Percentiles rank a stretch among this genome's conserved stretches.
Evolutionary conservation across 2,113 vertebrate species (phyloP).

Genomic region (Arenaria interpres): DNA sequence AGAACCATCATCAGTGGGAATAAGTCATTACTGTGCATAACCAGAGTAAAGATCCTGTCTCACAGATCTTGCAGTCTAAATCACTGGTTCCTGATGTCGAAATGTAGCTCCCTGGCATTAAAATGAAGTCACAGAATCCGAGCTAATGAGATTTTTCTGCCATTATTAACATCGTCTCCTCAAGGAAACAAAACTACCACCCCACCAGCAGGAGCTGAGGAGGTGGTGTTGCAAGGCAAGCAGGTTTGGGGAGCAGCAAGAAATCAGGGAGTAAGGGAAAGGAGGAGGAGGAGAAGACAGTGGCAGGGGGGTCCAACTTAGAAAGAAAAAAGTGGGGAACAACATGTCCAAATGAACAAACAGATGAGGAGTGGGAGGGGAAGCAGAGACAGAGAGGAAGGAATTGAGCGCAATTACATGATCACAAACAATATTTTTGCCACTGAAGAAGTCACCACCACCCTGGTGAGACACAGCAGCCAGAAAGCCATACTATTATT

Average conservation of each 20-base stretch:
- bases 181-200: background rate
- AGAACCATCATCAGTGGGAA: background rate
- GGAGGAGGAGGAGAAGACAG: background rate
- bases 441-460: background rate
- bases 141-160: background rate
- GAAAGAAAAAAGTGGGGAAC: background rate
- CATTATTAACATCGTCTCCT: background rate
- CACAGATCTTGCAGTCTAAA: background rate
- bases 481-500: background rate
- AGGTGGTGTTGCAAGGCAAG: constrained; percentile 42
- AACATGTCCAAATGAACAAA: constrained; percentile 13
- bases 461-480: background rate
- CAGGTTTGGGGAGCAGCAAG: background rate
- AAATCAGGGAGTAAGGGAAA: background rate
- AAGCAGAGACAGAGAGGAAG: background rate
- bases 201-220: constrained; percentile 15
- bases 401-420: background rate
- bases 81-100: background rate
- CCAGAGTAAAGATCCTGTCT: background rate
- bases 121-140: background rate
- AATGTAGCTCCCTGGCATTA: background rate
- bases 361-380: constrained; percentile 49
- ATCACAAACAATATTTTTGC: constrained; percentile 31
- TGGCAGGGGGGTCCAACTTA: background rate
- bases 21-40: background rate